Conservation (phyloP, 2,888 invertebrate species). For the Amitus sp. region DNA sequence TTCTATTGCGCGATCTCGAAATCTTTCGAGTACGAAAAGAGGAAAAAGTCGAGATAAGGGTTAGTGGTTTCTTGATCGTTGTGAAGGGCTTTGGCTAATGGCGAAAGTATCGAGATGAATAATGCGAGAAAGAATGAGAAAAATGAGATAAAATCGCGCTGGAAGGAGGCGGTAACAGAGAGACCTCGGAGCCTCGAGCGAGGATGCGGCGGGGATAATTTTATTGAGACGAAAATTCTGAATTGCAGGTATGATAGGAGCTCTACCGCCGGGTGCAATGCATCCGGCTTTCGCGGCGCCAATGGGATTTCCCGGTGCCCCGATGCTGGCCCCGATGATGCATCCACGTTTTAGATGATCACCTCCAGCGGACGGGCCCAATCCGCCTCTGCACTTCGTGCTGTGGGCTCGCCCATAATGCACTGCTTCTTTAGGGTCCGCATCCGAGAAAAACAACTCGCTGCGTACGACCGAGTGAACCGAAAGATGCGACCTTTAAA, state of each 20-base stretch:
- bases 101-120: slow-evolving; percentile 47
- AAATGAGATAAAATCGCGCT: slow-evolving; percentile 8
- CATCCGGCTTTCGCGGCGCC: slow-evolving; percentile 68
- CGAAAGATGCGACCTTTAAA: slow-evolving; percentile 9
- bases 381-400: slow-evolving; percentile 68
- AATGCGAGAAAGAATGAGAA: background rate
- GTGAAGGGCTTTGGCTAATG: slow-evolving; percentile 36
- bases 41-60: too few relatives aligned
- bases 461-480: slow-evolving; percentile 24
- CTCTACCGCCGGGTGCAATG: slow-evolving; percentile 66
- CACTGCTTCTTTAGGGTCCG: slow-evolving; percentile 27
- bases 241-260: slow-evolving; percentile 66
- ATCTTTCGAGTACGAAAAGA: background rate
- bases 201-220: background rate
- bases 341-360: slow-evolving; percentile 91
- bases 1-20: too few relatives aligned
- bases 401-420: slow-evolving; percentile 69
- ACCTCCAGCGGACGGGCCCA: slow-evolving; percentile 69
- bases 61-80: slow-evolving; percentile 41
- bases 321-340: slow-evolving; percentile 75
- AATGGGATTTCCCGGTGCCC: slow-evolving; percentile 68
- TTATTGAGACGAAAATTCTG: slow-evolving; percentile 38
- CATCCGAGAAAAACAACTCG: slow-evolving; percentile 18
- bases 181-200: slow-evolving; percentile 22
- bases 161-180: slow-evolving; percentile 30